Conservation (phyloP, 2,888 invertebrate species). For the Agrochola lota region DNA sequence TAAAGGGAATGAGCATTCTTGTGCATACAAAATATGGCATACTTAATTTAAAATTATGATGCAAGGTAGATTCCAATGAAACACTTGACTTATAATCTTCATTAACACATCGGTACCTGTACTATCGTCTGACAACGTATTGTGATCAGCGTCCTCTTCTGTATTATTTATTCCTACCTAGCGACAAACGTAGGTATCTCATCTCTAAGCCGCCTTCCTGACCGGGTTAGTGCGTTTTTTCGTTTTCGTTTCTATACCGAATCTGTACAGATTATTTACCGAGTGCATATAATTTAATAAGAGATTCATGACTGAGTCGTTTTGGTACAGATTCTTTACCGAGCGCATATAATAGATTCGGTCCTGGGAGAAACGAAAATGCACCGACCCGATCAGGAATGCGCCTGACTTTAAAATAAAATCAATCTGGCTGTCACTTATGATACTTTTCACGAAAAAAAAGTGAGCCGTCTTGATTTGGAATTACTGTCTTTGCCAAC, state of each 20-base stretch:
- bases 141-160: not conserved
- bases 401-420: not conserved
- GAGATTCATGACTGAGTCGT: too few species aligned
- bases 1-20: slow-evolving; percentile 1
- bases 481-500: not conserved
- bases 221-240: too few species aligned
- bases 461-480: not conserved
- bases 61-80: slow-evolving; percentile 7
- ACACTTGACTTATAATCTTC: slow-evolving; percentile 24
- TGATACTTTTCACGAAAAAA: not conserved
- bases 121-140: not conserved
- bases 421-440: not conserved
- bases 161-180: not conserved
- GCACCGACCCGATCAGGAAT: too few species aligned
- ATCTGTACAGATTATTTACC: too few species aligned
- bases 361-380: too few species aligned
- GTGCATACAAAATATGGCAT: slow-evolving; percentile 31
- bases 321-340: too few species aligned
- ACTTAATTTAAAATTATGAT: slow-evolving; percentile 16
- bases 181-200: not conserved
- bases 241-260: too few species aligned
- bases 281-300: too few species aligned
- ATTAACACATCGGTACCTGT: not conserved
- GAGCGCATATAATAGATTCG: too few species aligned
- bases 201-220: too few species aligned